Base-by-base conservation (phyloP, 2,113 vertebrate genomes). In the Solea senegalensis region DNA sequence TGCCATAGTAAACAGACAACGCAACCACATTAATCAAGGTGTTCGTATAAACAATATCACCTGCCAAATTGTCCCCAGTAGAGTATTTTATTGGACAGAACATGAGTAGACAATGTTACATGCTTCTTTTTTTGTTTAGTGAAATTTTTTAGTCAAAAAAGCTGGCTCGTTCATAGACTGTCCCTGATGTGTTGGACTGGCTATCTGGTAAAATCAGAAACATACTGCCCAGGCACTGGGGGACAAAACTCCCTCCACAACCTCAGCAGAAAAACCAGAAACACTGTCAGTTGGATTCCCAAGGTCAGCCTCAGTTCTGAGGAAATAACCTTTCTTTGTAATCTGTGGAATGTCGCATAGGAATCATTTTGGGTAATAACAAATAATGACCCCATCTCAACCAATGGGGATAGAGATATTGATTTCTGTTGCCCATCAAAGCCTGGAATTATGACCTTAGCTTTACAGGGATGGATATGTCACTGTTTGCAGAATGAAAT, bases 291-390 rank as follows among this genome's bases (percentile, higher is more conserved):
- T 45, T 11, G 65, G 44, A 67, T 72, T 69, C 40, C 28, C 88
- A 90, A 88, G 87, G 91, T 89, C 86, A 81, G 43, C 27, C 56
- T 79, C 41, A 10, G 56, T 56, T 83, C 46, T 21, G 54, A 61
- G 44, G 55, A 86, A 74, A 91, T 76, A 85, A 86, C 78, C 77
- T 81, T 49, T 80, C 72, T 54, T 77, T 63, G 43, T 85, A 70
- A 86, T 90, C 70, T 88, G 69, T 69, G 73, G 62, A 73, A 87
- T 39, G 84, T 76, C 57, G 60, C 53, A 68, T 52, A 58, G 72
- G 71, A 91, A 90, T 89, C 82, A 79, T 74, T 88, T 86, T 80
- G 69, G 72, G 77, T 92, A 87, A 90, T 91, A 87, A 90, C 88
- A 90, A 91, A 89, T 90, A 87, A 91, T 90, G 87, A 85, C 78